Conservation (phyloP, 2,797 vertebrate species). For the Malacoraja senta region DNA sequence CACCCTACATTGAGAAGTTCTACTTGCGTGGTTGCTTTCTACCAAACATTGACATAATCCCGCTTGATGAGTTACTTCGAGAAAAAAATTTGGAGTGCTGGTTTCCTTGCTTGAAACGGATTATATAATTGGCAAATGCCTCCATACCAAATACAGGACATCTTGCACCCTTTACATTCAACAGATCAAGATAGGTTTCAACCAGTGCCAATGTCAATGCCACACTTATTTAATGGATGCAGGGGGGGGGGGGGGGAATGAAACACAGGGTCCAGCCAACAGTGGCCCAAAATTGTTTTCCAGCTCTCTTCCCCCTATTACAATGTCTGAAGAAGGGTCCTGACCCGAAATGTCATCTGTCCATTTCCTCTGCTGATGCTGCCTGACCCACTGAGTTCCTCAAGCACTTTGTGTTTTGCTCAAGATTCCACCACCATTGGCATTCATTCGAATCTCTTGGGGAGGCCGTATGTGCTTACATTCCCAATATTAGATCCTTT, state of each 20-base stretch:
- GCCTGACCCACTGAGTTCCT: too few species aligned
- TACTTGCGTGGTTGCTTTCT: not conserved
- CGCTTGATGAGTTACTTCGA: not conserved
- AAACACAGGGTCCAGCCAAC: not conserved
- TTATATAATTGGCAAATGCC: not conserved
- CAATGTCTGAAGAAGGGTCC: too few species aligned
- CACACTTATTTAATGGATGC: not conserved
- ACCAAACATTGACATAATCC: not conserved
- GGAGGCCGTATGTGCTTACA: too few species aligned
- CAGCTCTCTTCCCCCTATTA: too few species aligned
- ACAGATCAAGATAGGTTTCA: not conserved
- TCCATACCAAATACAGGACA: not conserved
- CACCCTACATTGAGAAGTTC: not conserved
- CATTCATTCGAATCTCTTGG: too few species aligned
- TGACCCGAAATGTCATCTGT: too few species aligned
- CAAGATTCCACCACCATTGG: too few species aligned
- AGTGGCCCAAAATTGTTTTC: not conserved
- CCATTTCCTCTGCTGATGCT: too few species aligned
- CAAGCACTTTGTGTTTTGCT: too few species aligned
- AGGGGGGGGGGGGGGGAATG: too few species aligned
- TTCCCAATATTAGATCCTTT: too few species aligned
- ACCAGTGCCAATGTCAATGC: not conserved
- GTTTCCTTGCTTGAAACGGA: not conserved
- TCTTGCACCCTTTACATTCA: not conserved
- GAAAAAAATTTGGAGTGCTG: not conserved